These are phyloP conservation scores for Scaptomyza parva DNA, from an alignment of 2,888 invertebrate genomes.

Conservation along the genomic window DNA sequence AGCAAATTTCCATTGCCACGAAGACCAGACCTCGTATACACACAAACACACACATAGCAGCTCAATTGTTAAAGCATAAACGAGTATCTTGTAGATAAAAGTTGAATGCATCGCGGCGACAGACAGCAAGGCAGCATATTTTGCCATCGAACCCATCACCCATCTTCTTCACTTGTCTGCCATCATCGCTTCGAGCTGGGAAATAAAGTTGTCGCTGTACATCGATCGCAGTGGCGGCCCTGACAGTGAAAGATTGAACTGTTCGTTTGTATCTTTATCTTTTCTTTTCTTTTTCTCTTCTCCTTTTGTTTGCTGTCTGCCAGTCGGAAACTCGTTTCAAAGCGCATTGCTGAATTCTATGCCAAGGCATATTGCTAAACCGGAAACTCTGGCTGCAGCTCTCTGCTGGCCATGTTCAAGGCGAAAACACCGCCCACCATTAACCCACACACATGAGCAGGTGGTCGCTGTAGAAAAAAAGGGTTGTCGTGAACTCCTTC, in stretches of 20 bases:
- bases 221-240: conserved; percentile 63
- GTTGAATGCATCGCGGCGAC: background rate
- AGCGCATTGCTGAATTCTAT: conserved; percentile 33
- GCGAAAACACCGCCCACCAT: conserved; percentile 33
- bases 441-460: conserved; percentile 2
- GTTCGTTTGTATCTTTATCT: conserved; percentile 16
- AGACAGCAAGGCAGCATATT: conserved; percentile 41
- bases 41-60: conserved; percentile 19
- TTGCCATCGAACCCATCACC: conserved; percentile 28
- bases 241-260: conserved; percentile 68
- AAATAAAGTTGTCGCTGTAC: conserved; percentile 69
- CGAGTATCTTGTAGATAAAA: conserved; percentile 39
- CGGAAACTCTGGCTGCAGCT: conserved; percentile 61
- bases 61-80: conserved; percentile 21
- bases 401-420: conserved; percentile 33
- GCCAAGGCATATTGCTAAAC: conserved; percentile 57
- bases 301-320: background rate
- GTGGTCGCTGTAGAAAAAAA: conserved; percentile 1
- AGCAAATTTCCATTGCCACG: conserved; percentile 32
- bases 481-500: background rate
- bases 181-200: conserved; percentile 15
- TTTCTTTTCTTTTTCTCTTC: background rate
- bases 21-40: conserved; percentile 11
- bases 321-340: conserved; percentile 54
- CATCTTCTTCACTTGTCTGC: conserved; percentile 32